phyloP scores from a whole-genome alignment of 2,797 vertebrate genomes.

The Sphenodon punctatus region DNA sequence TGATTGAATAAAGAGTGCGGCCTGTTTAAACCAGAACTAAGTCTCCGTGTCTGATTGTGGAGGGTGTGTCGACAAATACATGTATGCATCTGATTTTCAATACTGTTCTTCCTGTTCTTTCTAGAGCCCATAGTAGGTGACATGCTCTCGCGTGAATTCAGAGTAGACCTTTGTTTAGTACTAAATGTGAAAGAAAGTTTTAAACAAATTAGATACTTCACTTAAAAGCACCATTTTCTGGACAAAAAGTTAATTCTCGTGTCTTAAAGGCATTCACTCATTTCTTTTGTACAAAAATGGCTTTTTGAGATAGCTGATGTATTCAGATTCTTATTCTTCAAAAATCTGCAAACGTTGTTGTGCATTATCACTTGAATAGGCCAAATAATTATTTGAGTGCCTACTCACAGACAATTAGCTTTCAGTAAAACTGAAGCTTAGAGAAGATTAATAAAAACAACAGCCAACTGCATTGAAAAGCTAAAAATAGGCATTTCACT shows the following conservation, averaged over 20 bases:
- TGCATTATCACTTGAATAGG: slow-evolving; percentile 72
- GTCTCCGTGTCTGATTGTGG: too few species aligned
- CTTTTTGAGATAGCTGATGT: slow-evolving; percentile 36
- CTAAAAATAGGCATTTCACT: slow-evolving; percentile 60
- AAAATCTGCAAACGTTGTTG: slow-evolving; percentile 65
- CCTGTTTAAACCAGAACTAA: too few species aligned
- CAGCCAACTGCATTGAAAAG: slow-evolving; percentile 40
- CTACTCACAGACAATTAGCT: slow-evolving; percentile 59
- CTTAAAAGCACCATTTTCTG: slow-evolving; percentile 43
- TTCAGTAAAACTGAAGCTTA: slow-evolving; percentile 54
- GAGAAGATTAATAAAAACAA: slow-evolving; percentile 57
- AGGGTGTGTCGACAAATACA: too few species aligned
- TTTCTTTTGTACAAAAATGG: slow-evolving; percentile 61
- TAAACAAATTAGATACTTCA: slow-evolving; percentile 28
- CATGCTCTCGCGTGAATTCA: background rate
- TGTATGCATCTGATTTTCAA: background rate
- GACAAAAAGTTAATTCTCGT: slow-evolving; percentile 54
- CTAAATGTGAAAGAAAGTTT: slow-evolving; percentile 5
- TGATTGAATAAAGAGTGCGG: too few species aligned
- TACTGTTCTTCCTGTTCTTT: slow-evolving; percentile 20
- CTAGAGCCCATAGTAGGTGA: background rate
- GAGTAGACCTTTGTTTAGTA: background rate
- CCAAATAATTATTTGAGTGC: slow-evolving; percentile 65
- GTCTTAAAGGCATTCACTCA: slow-evolving; percentile 42
- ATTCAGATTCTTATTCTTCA: slow-evolving; percentile 59